A percentile compares a stretch with the other conserved stretches of the same genome.
These are phyloP conservation scores for Semnornis frantzii DNA, from an alignment of 2,113 vertebrate species.

Conservation along the genomic window DNA sequence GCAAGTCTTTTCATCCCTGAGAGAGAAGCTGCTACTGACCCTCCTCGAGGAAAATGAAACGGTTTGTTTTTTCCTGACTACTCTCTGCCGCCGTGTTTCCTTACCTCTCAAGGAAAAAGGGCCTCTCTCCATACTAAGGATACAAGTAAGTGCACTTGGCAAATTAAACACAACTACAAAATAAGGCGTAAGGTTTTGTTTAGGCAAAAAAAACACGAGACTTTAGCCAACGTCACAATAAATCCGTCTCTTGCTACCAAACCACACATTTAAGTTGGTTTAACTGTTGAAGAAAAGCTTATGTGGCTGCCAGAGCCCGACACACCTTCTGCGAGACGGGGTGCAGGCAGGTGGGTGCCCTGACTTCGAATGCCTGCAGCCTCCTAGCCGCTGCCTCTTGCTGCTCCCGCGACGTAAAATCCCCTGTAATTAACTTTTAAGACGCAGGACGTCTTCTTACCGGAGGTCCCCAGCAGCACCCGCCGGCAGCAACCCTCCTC, in stretches of 20 bases:
- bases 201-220: not conserved
- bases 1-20: not conserved
- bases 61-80: not conserved
- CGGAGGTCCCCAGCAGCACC: not conserved
- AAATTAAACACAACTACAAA: not conserved
- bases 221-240: not conserved
- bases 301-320: not conserved
- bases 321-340: not conserved
- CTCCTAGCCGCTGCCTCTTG: not conserved
- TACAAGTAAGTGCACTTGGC: not conserved
- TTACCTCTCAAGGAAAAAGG: not conserved
- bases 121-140: not conserved
- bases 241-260: not conserved
- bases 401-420: not conserved
- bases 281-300: not conserved
- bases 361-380: fast-evolving
- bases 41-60: not conserved
- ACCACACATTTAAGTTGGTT: not conserved
- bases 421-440: not conserved
- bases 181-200: fast-evolving
- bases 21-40: fast-evolving
- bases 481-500: too few species aligned
- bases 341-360: not conserved
- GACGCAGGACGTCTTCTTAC: not conserved
- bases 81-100: not conserved